Evolutionary conservation across 2,888 invertebrate species (phyloP).

Genomic region (Andrena haemorrhoa): DNA sequence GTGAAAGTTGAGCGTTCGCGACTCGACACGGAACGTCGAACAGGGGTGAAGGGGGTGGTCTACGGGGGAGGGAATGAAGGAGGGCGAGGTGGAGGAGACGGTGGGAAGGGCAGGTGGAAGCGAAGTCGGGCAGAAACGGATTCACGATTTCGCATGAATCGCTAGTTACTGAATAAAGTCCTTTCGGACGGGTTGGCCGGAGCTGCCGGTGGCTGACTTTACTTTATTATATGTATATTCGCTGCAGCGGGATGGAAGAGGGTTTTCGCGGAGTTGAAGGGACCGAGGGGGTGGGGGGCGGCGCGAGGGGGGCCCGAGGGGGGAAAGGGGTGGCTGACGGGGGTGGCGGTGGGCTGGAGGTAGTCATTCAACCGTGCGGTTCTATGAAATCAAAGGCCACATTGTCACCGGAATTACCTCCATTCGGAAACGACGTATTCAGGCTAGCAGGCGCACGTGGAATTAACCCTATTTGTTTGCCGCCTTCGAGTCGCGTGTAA

Average conservation of each 20-base stretch:
- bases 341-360: slow-evolving; percentile 64
- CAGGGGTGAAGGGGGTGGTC: slow-evolving; percentile 26
- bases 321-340: slow-evolving; percentile 44
- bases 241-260: slow-evolving; percentile 64
- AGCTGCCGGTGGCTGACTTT: slow-evolving; percentile 71
- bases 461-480: slow-evolving; percentile 85
- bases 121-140: slow-evolving; percentile 71
- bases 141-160: slow-evolving; percentile 79
- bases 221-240: slow-evolving; percentile 78
- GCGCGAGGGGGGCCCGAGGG: slow-evolving; percentile 9
- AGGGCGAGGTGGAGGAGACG: slow-evolving; percentile 28
- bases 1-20: slow-evolving; percentile 47
- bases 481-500: slow-evolving; percentile 79
- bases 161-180: slow-evolving; percentile 80
- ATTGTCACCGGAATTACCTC: slow-evolving; percentile 85
- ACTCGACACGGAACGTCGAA: slow-evolving; percentile 36
- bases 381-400: slow-evolving; percentile 84
- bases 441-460: slow-evolving; percentile 80
- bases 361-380: slow-evolving; percentile 82
- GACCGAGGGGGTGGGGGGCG: slow-evolving; percentile 40
- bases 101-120: slow-evolving; percentile 48
- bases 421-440: slow-evolving; percentile 85
- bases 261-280: slow-evolving; percentile 67
- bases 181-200: slow-evolving; percentile 70
- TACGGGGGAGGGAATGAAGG: slow-evolving; percentile 6